These are phyloP conservation scores for Eristalis arbustorum DNA, from an alignment of 2,888 invertebrate species.

Conservation along the genomic window DNA sequence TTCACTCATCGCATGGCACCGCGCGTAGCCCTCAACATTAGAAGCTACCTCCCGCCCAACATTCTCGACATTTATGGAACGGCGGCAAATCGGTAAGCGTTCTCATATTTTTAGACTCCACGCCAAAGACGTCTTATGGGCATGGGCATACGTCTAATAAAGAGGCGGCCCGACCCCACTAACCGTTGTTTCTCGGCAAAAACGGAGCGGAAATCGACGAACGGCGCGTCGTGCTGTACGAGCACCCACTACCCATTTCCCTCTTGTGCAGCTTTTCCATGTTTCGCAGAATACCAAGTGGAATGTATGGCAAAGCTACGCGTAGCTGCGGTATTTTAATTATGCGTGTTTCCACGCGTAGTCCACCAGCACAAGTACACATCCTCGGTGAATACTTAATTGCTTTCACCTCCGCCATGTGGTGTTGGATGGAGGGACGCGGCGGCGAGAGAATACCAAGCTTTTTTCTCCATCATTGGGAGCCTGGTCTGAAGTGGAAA, in stretches of 20 bases:
- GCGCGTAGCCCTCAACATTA: conserved; percentile 24
- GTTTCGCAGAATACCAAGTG: conserved; percentile 57
- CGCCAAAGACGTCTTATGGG: conserved; percentile 46
- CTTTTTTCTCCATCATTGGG: not conserved
- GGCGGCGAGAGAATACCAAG: not conserved
- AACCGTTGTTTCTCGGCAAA: not conserved
- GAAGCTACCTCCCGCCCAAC: not conserved
- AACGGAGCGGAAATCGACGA: conserved; percentile 57
- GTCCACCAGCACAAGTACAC: not conserved
- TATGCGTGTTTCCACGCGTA: conserved; percentile 18
- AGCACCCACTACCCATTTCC: no score
- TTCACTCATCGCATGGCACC: conserved; percentile 14
- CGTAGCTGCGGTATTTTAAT: conserved; percentile 62
- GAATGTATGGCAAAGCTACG: conserved; percentile 9
- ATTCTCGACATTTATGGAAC: conserved; percentile 43
- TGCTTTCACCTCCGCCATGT: conserved; percentile 24
- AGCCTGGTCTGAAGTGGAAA: not conserved
- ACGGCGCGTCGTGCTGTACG: not conserved
- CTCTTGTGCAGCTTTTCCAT: not conserved
- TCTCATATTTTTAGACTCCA: conserved; percentile 54
- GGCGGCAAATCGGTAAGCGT: conserved; percentile 18
- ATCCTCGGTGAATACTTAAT: conserved; percentile 48
- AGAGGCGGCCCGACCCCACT: not conserved
- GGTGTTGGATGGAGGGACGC: no score
- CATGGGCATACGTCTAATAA: conserved; percentile 37